Conservation (phyloP, 2,888 invertebrate species). For the Eristalinus aeneus region DNA sequence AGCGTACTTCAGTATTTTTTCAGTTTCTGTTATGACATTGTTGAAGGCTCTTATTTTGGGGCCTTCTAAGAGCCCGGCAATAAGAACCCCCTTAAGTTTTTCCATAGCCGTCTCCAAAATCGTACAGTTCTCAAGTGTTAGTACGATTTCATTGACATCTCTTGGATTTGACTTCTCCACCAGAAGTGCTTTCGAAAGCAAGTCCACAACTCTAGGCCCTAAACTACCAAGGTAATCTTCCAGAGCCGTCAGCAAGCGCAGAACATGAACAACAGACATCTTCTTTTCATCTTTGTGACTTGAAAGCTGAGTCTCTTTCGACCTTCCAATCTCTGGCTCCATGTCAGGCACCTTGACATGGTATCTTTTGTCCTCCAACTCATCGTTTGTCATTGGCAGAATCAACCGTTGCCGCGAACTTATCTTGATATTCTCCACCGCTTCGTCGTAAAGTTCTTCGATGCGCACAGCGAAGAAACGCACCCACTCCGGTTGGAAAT, state of each 20-base stretch:
- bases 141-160: conserved; percentile 86
- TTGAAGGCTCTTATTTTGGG: conserved; percentile 86
- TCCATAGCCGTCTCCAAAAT: conserved; percentile 78
- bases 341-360: conserved; percentile 84
- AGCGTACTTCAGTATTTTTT: conserved; percentile 83
- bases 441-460: conserved; percentile 87
- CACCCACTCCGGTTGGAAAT: conserved; percentile 94
- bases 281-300: conserved; percentile 75
- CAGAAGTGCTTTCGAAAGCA: conserved; percentile 79
- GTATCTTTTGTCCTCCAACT: conserved; percentile 84
- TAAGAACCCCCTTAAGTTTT: conserved; percentile 82
- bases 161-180: conserved; percentile 81
- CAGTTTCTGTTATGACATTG: conserved; percentile 85
- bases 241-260: conserved; percentile 88
- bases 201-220: conserved; percentile 88
- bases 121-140: conserved; percentile 86
- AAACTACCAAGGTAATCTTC: conserved; percentile 91
- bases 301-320: background rate
- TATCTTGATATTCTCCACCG: conserved; percentile 82
- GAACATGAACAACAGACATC: conserved; percentile 83
- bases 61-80: conserved; percentile 84
- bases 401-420: conserved; percentile 75
- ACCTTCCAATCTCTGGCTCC: background rate
- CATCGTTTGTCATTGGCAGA: conserved; percentile 79
- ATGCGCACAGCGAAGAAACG: conserved; percentile 90